Evolutionary conservation across 2,113 vertebrate genomes (phyloP).

Genomic region (Natator depressus): DNA sequence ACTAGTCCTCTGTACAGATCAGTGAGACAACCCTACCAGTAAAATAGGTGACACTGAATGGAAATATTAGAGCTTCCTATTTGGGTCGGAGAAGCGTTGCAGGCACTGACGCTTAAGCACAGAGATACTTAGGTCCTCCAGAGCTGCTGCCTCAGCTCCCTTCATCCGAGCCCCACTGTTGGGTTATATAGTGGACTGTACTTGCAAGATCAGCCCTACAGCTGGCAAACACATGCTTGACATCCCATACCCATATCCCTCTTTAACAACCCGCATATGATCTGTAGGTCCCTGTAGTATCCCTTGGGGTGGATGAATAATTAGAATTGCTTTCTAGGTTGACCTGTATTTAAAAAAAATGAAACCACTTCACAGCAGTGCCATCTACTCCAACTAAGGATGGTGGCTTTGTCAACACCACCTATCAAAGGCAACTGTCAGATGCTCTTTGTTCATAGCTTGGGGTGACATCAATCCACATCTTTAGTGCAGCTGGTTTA

Average conservation of each 20-base stretch:
- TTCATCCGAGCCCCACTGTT: background rate
- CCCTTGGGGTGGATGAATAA: too few relatives aligned
- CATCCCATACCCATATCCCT: too few relatives aligned
- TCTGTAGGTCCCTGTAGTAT: too few relatives aligned
- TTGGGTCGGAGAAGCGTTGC: background rate
- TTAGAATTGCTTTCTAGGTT: too few relatives aligned
- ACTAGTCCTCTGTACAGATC: too few relatives aligned
- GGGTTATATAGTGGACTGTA: too few relatives aligned
- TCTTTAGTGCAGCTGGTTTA: background rate
- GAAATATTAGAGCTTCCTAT: background rate
- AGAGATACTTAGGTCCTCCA: rapidly evolving
- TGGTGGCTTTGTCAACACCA: background rate
- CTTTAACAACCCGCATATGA: too few relatives aligned
- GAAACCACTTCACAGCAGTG: too few relatives aligned
- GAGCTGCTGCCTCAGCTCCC: background rate
- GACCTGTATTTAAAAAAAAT: too few relatives aligned
- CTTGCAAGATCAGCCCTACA: background rate
- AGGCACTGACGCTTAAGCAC: background rate
- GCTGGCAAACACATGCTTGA: background rate
- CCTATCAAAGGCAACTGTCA: background rate
- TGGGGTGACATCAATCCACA: background rate
- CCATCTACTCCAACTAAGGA: background rate
- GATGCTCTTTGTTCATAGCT: background rate
- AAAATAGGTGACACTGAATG: background rate
- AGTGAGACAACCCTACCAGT: background rate